Percentiles rank a stretch among this genome's conserved stretches.
Evolutionary conservation across 2,113 vertebrate genomes (phyloP).

Genomic region (Tretioscincus oriximinensis): DNA sequence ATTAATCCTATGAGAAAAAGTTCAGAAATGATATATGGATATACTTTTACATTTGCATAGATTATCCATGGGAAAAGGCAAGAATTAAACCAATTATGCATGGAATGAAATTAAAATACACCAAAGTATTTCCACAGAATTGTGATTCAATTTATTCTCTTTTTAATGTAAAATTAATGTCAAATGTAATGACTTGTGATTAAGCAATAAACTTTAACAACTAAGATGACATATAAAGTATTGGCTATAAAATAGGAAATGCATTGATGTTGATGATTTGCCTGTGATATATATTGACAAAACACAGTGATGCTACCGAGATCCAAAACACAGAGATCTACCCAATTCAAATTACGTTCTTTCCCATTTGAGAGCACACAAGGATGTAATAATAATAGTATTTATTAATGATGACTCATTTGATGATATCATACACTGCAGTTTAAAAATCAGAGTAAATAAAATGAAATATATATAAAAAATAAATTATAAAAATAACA

Average conservation of each 20-base stretch:
- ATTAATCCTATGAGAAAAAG: neutral
- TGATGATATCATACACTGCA: too few species aligned
- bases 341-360: too few species aligned
- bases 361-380: too few species aligned
- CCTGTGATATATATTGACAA: neutral
- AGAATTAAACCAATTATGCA: constrained; percentile 2
- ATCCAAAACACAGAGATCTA: too few species aligned
- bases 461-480: too few species aligned
- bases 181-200: neutral
- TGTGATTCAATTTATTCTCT: constrained; percentile 9
- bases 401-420: too few species aligned
- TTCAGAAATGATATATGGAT: neutral
- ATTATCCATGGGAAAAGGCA: neutral
- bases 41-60: neutral
- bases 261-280: neutral
- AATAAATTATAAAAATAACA: too few species aligned
- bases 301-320: neutral
- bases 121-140: neutral
- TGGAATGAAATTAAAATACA: constrained; percentile 4
- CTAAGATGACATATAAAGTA: neutral
- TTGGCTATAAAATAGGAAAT: neutral
- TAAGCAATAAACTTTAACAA: constrained; percentile 12
- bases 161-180: constrained; percentile 3
- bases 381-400: too few species aligned
- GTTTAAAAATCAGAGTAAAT: too few species aligned